Evolutionary conservation across 2,113 vertebrate species (phyloP).

Genomic region (Tylochromis polylepis): DNA sequence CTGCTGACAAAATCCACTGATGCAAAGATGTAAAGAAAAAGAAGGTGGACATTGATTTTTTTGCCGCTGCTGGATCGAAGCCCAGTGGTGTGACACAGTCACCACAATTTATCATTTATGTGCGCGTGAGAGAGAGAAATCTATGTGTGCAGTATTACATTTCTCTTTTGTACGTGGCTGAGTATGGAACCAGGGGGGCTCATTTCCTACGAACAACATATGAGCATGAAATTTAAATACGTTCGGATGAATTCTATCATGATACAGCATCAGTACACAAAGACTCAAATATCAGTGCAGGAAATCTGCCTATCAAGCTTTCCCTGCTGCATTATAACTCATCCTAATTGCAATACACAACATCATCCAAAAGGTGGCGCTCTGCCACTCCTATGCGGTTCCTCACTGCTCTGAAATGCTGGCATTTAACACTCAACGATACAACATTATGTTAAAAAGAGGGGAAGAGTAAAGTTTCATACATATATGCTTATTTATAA

Average conservation of each 20-base stretch:
- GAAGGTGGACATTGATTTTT: constrained; percentile 39
- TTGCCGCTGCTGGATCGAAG: neutral
- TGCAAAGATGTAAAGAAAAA: constrained; percentile 5
- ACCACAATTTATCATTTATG: neutral
- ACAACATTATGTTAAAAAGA: neutral
- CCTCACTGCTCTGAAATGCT: neutral
- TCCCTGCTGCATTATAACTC: neutral
- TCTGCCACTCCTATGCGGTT: constrained; percentile 38
- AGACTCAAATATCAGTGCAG: constrained; percentile 3
- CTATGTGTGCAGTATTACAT: neutral
- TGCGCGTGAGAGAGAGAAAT: neutral
- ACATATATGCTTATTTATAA: neutral
- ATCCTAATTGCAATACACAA: constrained; percentile 6
- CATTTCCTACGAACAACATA: neutral
- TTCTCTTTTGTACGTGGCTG: neutral
- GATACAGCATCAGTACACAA: neutral
- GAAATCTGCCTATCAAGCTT: constrained; percentile 1
- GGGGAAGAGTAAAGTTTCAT: neutral
- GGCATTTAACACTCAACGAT: neutral
- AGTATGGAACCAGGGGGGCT: neutral
- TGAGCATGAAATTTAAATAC: neutral
- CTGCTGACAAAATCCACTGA: constrained; percentile 21
- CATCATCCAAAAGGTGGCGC: constrained; percentile 59
- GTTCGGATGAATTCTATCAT: neutral
- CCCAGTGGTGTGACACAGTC: neutral